phyloP scores from a whole-genome alignment of 2,888 invertebrate genomes.

The Campopleginae sp. region DNA sequence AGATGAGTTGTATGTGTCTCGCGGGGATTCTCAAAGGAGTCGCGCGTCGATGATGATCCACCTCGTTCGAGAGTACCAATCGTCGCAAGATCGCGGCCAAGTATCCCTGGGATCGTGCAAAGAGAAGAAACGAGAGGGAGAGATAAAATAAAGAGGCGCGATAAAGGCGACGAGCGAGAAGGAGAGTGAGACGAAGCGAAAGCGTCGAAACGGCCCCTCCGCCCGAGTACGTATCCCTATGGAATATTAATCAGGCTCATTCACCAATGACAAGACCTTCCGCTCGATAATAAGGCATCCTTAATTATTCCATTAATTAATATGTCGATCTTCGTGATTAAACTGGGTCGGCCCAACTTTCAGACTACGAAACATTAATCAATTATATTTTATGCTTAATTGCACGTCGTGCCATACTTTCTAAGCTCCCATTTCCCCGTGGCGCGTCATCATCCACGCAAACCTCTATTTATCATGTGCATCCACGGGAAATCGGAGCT shows the following conservation, averaged over 20 bases:
- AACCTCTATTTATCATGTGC: constrained; percentile 1
- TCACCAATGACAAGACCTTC: neutral
- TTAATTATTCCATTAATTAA: constrained; percentile 5
- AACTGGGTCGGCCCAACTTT: neutral
- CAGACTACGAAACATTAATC: neutral
- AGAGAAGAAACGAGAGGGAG: constrained; percentile 4
- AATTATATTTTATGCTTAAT: neutral
- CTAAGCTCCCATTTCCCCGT: neutral
- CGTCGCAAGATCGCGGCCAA: constrained; percentile 22
- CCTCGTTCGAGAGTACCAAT: constrained; percentile 13
- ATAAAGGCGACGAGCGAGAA: neutral
- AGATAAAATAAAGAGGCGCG: neutral
- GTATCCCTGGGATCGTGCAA: constrained; percentile 2
- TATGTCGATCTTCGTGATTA: neutral
- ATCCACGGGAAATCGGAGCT: neutral
- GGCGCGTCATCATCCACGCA: neutral
- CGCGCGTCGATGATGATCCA: constrained; percentile 30
- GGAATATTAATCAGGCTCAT: constrained; percentile 56
- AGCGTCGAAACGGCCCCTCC: constrained; percentile 36
- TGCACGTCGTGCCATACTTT: neutral
- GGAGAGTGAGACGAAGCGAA: constrained; percentile 8
- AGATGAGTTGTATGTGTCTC: constrained; percentile 38
- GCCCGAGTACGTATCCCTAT: constrained; percentile 3
- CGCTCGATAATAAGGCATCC: constrained; percentile 31
- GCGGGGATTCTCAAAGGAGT: neutral